Conservation (phyloP, 2,888 invertebrate species). For the Latheticus oryzae region DNA sequence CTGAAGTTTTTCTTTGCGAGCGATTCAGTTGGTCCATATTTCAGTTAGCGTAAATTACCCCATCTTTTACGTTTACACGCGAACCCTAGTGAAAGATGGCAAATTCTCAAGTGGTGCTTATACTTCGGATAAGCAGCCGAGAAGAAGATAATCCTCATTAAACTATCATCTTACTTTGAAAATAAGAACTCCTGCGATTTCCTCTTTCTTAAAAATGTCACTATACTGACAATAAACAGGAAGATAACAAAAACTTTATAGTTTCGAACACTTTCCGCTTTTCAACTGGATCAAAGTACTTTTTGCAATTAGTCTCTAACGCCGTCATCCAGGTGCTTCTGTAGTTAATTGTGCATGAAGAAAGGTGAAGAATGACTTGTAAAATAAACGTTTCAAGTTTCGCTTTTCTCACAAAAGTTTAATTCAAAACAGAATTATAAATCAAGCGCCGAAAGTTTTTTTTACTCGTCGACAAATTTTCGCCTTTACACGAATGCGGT, state of each 20-base stretch:
- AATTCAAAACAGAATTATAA: slow-evolving; percentile 50
- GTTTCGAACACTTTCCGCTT: neutral
- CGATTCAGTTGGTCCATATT: slow-evolving; percentile 7
- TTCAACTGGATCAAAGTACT: slow-evolving; percentile 4
- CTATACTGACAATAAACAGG: slow-evolving; percentile 4
- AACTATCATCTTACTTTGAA: slow-evolving; percentile 13
- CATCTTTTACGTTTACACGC: neutral
- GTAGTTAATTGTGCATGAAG: slow-evolving; percentile 54
- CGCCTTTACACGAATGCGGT: slow-evolving; percentile 47
- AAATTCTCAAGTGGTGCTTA: slow-evolving; percentile 15
- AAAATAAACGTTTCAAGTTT: slow-evolving; percentile 40
- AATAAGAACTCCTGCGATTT: slow-evolving; percentile 2
- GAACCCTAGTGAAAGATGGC: slow-evolving; percentile 13
- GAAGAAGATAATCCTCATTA: slow-evolving; percentile 17
- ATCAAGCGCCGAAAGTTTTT: slow-evolving; percentile 41
- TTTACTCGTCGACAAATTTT: slow-evolving; percentile 41
- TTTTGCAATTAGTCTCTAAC: neutral
- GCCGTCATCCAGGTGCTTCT: slow-evolving; percentile 41
- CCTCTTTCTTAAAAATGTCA: neutral
- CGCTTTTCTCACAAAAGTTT: slow-evolving; percentile 35
- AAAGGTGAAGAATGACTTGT: slow-evolving; percentile 52
- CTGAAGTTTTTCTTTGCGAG: too few species aligned
- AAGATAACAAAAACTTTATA: slow-evolving; percentile 1
- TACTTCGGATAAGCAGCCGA: slow-evolving; percentile 12
- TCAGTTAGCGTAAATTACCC: slow-evolving; percentile 7